Evolutionary conservation across 2,888 invertebrate species (phyloP).

Genomic region (Ditula angustiorana): DNA sequence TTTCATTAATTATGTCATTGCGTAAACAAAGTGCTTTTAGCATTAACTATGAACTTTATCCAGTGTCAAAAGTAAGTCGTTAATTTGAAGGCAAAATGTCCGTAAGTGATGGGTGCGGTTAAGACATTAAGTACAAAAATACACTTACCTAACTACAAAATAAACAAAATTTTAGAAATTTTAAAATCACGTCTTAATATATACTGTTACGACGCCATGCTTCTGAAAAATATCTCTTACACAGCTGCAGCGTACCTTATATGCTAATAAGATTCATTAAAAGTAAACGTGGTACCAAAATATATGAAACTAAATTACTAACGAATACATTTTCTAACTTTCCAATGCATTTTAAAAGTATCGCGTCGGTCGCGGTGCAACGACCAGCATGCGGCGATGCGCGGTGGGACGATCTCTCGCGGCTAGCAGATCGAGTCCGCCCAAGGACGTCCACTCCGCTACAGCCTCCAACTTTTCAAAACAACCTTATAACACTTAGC

Average conservation of each 20-base stretch:
- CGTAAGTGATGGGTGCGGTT: neutral
- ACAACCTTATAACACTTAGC: conserved; percentile 55
- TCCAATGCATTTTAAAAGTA: conserved; percentile 83
- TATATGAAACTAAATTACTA: conserved; percentile 42
- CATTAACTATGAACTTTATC: too few species aligned
- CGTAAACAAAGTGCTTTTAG: conserved; percentile 13
- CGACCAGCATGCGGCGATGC: conserved; percentile 78
- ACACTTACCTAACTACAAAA: conserved; percentile 44
- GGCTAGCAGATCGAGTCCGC: conserved; percentile 85
- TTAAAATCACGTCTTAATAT: conserved; percentile 11
- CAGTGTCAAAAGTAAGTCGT: conserved; percentile 12
- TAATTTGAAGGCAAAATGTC: conserved; percentile 1
- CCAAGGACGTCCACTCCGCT: conserved; percentile 82
- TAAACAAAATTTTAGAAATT: conserved; percentile 50
- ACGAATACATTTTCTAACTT: conserved; percentile 77
- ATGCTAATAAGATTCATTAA: conserved; percentile 30
- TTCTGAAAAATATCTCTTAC: conserved; percentile 15
- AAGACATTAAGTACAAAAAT: conserved; percentile 5
- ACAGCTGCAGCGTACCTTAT: neutral
- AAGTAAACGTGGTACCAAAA: conserved; percentile 50
- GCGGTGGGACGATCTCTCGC: conserved; percentile 81
- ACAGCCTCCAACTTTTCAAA: conserved; percentile 57
- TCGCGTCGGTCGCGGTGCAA: conserved; percentile 83
- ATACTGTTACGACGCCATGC: conserved; percentile 10
- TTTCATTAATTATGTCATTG: neutral